These are phyloP conservation scores for Columbina picui DNA, from an alignment of 2,113 vertebrate species.

Conservation along the genomic window DNA sequence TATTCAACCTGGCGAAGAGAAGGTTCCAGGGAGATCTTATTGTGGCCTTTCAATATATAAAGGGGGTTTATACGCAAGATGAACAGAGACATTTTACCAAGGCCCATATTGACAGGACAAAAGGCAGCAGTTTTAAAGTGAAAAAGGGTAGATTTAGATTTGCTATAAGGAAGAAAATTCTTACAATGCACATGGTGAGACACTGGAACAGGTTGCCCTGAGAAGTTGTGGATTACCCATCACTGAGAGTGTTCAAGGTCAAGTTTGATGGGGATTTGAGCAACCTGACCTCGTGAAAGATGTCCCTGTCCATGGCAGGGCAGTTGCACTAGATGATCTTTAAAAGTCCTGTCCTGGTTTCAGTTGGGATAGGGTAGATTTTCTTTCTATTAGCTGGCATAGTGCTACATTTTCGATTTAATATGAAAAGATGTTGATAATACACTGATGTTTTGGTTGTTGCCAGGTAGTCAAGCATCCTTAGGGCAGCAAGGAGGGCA, in stretches of 20 bases:
- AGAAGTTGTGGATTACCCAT: background rate
- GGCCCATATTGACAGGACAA: background rate
- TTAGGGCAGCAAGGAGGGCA: no score
- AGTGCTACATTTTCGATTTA: no score
- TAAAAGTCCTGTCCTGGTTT: background rate
- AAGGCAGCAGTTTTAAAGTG: background rate
- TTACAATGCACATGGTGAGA: background rate
- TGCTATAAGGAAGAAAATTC: background rate
- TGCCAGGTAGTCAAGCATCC: no score
- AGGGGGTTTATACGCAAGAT: background rate
- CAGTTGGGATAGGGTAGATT: no score
- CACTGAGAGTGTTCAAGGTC: background rate
- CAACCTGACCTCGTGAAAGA: background rate
- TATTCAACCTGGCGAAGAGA: background rate
- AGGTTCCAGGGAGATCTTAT: background rate
- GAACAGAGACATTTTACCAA: background rate
- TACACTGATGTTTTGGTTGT: no score
- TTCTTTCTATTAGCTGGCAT: no score
- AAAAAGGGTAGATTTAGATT: background rate
- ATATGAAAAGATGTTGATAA: no score
- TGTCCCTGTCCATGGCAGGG: no score
- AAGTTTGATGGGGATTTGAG: background rate
- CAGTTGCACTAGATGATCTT: fast-evolving
- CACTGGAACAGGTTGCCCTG: background rate
- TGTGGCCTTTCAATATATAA: background rate